Percentiles rank a stretch among this genome's conserved stretches.
Conservation (phyloP, 2,797 vertebrate species). For the Pangasius larnaudii region DNA sequence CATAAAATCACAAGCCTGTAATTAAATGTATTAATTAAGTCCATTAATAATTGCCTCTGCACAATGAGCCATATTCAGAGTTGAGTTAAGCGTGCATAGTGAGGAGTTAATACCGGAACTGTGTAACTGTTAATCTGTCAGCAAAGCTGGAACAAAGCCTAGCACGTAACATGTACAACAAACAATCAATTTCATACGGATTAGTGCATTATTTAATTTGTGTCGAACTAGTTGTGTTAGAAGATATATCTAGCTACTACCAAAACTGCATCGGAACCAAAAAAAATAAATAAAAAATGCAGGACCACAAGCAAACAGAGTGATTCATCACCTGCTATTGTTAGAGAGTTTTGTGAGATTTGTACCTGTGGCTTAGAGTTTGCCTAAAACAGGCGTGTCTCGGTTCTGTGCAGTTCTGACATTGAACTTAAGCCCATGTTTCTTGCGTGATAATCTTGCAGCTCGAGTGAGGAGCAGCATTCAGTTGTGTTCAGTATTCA, state of each 20-base stretch:
- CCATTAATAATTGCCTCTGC: slow-evolving; percentile 6
- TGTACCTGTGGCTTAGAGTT: neutral
- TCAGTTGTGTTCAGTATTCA: no score
- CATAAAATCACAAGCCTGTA: slow-evolving; percentile 19
- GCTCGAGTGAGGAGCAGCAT: neutral
- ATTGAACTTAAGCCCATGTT: neutral
- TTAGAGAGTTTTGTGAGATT: neutral
- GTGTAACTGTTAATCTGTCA: neutral
- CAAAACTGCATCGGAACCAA: neutral
- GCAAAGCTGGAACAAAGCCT: no score
- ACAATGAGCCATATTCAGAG: neutral
- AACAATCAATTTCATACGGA: neutral
- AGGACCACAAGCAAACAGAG: neutral
- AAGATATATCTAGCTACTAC: neutral
- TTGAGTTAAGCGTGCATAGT: neutral
- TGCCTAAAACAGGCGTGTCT: neutral
- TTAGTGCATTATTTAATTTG: neutral
- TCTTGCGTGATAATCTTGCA: neutral
- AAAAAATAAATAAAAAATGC: neutral
- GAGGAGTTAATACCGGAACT: neutral
- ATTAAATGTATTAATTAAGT: slow-evolving; percentile 22
- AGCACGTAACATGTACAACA: neutral
- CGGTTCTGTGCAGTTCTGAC: neutral
- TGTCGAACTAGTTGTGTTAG: neutral
- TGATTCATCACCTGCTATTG: neutral